These are phyloP conservation scores for Esox lucius DNA, from an alignment of 2,797 vertebrate species.

Conservation along the genomic window DNA sequence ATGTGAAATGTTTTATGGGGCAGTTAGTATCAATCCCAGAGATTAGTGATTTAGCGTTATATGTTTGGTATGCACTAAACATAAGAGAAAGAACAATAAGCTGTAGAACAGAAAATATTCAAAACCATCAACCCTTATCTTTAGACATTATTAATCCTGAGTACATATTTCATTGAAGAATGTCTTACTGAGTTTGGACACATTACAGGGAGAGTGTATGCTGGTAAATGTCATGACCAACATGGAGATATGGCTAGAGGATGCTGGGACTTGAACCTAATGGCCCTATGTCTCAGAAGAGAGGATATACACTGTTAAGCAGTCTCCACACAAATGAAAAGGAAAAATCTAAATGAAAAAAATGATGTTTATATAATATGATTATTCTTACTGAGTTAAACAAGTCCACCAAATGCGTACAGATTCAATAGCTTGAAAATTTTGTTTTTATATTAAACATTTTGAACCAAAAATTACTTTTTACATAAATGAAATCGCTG, in stretches of 20 bases:
- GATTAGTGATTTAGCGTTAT: not conserved
- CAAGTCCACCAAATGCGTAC: not conserved
- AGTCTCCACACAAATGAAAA: too few relatives aligned
- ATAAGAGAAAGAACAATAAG: not conserved
- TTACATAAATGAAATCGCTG: not conserved
- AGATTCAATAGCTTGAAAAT: not conserved
- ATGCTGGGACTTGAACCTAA: slow-evolving; percentile 50
- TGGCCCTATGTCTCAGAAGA: slow-evolving; percentile 47
- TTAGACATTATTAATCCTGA: not conserved
- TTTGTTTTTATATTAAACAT: not conserved
- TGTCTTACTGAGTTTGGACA: not conserved
- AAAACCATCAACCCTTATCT: not conserved
- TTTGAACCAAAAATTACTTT: too few relatives aligned
- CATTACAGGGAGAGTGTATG: not conserved
- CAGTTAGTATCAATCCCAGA: not conserved
- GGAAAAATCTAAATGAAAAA: slow-evolving; percentile 21
- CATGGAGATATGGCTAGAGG: slow-evolving; percentile 34
- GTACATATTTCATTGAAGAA: not conserved
- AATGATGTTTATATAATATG: not conserved
- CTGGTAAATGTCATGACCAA: slow-evolving; percentile 57
- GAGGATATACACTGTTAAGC: slow-evolving; percentile 68
- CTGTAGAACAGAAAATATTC: not conserved
- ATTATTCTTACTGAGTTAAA: not conserved
- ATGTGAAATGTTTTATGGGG: not conserved
- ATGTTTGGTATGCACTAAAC: not conserved